These are phyloP conservation scores for Clavelina lepadiformis DNA, from an alignment of 23 tunicate genomes.

Conservation along the genomic window DNA sequence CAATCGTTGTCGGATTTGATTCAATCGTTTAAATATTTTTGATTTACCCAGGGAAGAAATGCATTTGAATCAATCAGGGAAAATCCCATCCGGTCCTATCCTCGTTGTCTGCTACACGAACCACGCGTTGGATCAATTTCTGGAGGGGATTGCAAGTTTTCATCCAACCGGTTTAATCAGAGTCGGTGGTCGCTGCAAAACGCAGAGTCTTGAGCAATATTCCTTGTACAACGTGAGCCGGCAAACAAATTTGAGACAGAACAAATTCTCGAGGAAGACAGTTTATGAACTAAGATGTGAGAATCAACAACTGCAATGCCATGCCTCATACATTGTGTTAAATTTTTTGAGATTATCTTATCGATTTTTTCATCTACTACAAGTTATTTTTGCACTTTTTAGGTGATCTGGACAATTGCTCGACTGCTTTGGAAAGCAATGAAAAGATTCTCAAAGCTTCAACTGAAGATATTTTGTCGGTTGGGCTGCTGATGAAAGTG, in stretches of 20 bases:
- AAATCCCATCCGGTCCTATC: conserved; percentile 28
- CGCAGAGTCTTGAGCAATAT: conserved; percentile 46
- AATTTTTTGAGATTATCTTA: background rate
- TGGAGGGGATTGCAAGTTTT: conserved; percentile 78
- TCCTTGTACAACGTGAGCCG: conserved; percentile 23
- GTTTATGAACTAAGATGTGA: conserved; percentile 35
- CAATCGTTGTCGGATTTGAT: no score
- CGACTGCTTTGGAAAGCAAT: conserved; percentile 6
- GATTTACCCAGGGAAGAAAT: background rate
- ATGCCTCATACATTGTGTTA: background rate
- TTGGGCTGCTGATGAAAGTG: conserved; percentile 24
- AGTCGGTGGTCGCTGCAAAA: conserved; percentile 82
- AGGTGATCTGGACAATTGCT: conserved; percentile 29
- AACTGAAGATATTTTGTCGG: conserved; percentile 14
- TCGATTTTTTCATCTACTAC: background rate
- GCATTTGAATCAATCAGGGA: background rate
- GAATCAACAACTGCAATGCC: background rate
- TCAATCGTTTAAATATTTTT: background rate
- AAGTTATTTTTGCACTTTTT: background rate
- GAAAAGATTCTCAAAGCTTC: conserved; percentile 34
- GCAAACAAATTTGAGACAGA: no score
- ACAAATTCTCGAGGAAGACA: conserved; percentile 23
- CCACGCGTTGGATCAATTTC: conserved; percentile 95
- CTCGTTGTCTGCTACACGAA: conserved; percentile 92
- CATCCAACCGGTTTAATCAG: conserved; percentile 41